Base-by-base conservation (phyloP, 2,113 vertebrate genomes). In the Syrmaticus mikado region DNA sequence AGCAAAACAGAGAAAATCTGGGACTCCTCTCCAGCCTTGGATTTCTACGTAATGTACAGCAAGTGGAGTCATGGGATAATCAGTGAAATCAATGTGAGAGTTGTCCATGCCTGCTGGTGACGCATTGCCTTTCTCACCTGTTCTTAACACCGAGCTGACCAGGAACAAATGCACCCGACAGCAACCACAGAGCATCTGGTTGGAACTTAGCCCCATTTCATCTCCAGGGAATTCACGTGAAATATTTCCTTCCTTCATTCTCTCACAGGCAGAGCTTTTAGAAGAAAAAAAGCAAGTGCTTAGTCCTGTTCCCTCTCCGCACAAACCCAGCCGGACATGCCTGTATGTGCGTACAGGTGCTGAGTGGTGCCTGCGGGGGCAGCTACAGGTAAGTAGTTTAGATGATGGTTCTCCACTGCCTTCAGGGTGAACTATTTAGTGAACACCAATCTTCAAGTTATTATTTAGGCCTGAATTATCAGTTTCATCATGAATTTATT, bases 271-370 rank as follows among this genome's bases (percentile, higher is more conserved):
- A 46, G 2, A 67, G 6, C 5, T 8, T 45, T 40, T 45, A 21
- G 16, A 6, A 18, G 25, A 14, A 32, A 53, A 78, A 45, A 78
- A 67, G 0, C 0, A 8, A 8, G 2, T 7, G 8, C 28, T 55
- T 72, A 12, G n/a, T 87, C 3, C 24, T 50, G 1, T 32, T 82
- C 19, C 6, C 41, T 36, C 36, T 77, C 6, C 8, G 62, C 45
- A 22, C n/a, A 66, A 66, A 19, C 30, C 3, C 50, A 58, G 6
- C 10, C 3, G 4, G 55, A 58, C 18, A n/a, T 58, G 32, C 30
- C 17, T 58, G 32, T n/a, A 20, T 58, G 55, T 7, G 4, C 55
- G 20, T 58, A n/a, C 32, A 20, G 6, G 11, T n/a, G 55, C 30
- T 58, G 18, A 19, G 32, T n/a, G 55, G 30, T 58, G 19, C 18